Base-by-base conservation (phyloP, 2,113 vertebrate genomes). In the Cnemophilus loriae region DNA sequence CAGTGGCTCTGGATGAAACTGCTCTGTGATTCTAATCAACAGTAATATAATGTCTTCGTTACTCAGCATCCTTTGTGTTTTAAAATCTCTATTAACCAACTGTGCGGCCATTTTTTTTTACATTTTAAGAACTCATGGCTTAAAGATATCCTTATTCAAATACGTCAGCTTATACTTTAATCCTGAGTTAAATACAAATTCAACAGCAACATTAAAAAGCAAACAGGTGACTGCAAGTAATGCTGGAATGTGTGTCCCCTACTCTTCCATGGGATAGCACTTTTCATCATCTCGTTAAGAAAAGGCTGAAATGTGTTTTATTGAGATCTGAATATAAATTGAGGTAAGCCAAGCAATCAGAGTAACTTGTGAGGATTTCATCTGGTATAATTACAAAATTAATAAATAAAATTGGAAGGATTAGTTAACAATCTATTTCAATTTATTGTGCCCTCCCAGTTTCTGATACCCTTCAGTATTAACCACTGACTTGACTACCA, bases 341-440 rank as follows among this genome's bases (percentile, higher is more conserved):
- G 90, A 95, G 86, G 89, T 82, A 95, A 93, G 87, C 65, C 53
- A 75, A 87, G 91, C 74, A 92, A 95, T 95, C 94, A 92, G 61
- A 87, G 56, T 64, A 77, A 77, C 82, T 88, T 84, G 68, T 70
- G 41, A 95, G 50, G 23, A 94, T 91, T 95, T 92, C 56, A 87
- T 82, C 42, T 82, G 44, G 77, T 93, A 49, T 92, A 93, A 92
- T 94, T 91, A 92, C 80, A 69, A 95, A 95, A 95, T 92, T 93
- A 96, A 92, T 92, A 96, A 96, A 95, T 95, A 94, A 95, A 93
- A 94, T 94, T 93, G 74, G 57, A 82, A 89, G 87, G 84, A 95
- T 94, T 95, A 95, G 87, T 95, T 96, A 92, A 89, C 80, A 64
- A 91, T 89, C 93, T 93, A 94, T 89, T 91, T 89, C 84, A 94